Percentiles rank a stretch among this genome's conserved stretches.
These are phyloP conservation scores for Poecilus cupreus DNA, from an alignment of 2,888 invertebrate genomes.

Conservation along the genomic window DNA sequence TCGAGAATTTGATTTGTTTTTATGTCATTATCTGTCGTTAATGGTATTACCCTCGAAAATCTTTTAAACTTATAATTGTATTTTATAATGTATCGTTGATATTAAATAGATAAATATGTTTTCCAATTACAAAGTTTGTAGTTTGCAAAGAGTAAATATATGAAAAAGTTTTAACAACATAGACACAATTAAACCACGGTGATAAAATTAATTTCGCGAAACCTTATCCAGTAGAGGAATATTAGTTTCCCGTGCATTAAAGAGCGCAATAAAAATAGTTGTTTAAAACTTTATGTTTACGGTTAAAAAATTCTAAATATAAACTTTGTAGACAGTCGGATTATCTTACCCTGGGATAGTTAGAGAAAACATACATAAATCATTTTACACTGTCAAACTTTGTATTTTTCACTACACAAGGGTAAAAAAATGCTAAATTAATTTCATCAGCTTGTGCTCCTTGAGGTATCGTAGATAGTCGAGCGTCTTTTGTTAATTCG, in stretches of 20 bases:
- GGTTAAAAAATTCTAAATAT: slow-evolving; percentile 53
- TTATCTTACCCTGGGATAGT: slow-evolving; percentile 49
- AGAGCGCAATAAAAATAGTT: slow-evolving; percentile 49
- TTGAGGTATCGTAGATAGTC: background rate
- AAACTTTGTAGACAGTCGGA: slow-evolving; percentile 58
- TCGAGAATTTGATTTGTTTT: too few species aligned
- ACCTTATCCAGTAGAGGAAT: slow-evolving; percentile 16
- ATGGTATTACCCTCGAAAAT: too few species aligned
- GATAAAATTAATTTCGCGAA: slow-evolving; percentile 34
- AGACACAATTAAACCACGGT: slow-evolving; percentile 40
- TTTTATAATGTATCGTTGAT: too few species aligned
- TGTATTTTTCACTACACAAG: slow-evolving; percentile 38
- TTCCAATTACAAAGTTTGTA: slow-evolving; percentile 37
- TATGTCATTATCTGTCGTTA: too few species aligned
- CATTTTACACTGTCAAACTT: slow-evolving; percentile 55
- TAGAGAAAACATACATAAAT: slow-evolving; percentile 53
- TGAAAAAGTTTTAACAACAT: slow-evolving; percentile 30
- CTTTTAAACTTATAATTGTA: too few species aligned
- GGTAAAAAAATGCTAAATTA: slow-evolving; percentile 52
- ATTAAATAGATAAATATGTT: too few species aligned
- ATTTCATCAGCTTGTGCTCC: slow-evolving; percentile 46
- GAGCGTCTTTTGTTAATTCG: slow-evolving; percentile 70
- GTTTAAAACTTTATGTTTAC: slow-evolving; percentile 55
- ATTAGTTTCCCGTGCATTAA: slow-evolving; percentile 39
- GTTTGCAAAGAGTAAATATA: slow-evolving; percentile 6